Base-by-base conservation (phyloP, 2,888 invertebrate species). In the Troilus luridus region DNA sequence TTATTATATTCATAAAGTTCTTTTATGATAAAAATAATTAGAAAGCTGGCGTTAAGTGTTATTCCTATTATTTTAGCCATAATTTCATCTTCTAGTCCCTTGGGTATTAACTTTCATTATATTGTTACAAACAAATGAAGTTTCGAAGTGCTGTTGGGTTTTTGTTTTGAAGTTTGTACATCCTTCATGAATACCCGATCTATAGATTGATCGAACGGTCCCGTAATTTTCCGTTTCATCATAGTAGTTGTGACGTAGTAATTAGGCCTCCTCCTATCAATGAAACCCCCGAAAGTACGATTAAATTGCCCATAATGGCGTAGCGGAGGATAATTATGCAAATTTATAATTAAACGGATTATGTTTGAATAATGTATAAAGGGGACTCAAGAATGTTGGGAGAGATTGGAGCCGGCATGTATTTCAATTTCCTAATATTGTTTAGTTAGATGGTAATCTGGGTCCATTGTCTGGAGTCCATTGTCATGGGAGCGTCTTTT, bases 401-500 rank as follows among this genome's bases (percentile, higher is more conserved):
- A 5, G 81, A 81, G 54, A 81, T 81, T 54, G 21, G 19, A 54
- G 12, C 81, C 21, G 9, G 81, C 54, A 54, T 81, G 81, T 81
- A 81, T 81, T 81, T 81, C 81, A 81, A 54, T 81, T 81, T 81
- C 81, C 81, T 81, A 81, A 81, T 81, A 81, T 41, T 81, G 81
- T 81, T 81, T 81, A 21, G 81, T 54, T 81, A 21, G 81, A 81
- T 81, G 81, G 81, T 81, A 54, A 81, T 81, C 81, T 81, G 81
- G 54, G 10, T 19, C 54, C 21, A 81, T 81, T 81, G 81, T 81
- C 81, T 81, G 54, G 21, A 21, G 54, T 54, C 81, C 81, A 81
- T 81, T 81, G 81, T 81, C 81, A 81, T 81, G 81, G 81, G 81
- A 81, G 54, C 81, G 81, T 81, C 81, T 11, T 81, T 81, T 81